phyloP scores from a whole-genome alignment of 2,888 invertebrate genomes.

The Dioctria linearis region DNA sequence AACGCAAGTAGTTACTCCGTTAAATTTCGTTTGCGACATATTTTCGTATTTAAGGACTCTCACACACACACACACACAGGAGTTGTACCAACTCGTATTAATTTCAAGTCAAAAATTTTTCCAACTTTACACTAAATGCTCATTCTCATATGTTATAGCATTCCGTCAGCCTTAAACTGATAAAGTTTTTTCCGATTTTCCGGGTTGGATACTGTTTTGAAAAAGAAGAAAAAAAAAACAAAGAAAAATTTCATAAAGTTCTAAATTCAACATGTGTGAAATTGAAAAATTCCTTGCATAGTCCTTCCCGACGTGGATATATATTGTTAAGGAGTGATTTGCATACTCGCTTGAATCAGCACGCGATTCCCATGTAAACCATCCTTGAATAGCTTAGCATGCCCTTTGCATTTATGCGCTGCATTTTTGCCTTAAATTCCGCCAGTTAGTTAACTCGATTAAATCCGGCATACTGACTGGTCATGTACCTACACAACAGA shows the following conservation, averaged over 20 bases:
- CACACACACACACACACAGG: neutral
- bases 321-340: conserved; percentile 62
- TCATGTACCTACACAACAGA: neutral
- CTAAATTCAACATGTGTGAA: conserved; percentile 61
- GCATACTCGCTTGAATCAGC: conserved; percentile 60
- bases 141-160: neutral
- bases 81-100: neutral
- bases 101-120: neutral
- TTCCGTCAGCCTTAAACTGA: neutral
- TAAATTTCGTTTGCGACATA: neutral
- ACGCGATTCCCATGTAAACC: conserved; percentile 57
- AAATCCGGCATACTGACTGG: neutral
- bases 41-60: too few relatives aligned
- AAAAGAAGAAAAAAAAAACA: neutral
- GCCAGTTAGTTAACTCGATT: conserved; percentile 34
- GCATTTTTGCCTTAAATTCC: conserved; percentile 45
- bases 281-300: conserved; percentile 62
- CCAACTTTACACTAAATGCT: neutral
- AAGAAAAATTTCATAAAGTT: conserved; percentile 49
- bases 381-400: conserved; percentile 37
- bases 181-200: conserved; percentile 9
- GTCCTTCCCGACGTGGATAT: conserved; percentile 60
- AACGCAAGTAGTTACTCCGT: neutral
- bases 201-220: too few relatives aligned
- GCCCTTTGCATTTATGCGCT: conserved; percentile 34